Conservation (phyloP, 2,888 invertebrate species). For the Acleris holmiana region DNA sequence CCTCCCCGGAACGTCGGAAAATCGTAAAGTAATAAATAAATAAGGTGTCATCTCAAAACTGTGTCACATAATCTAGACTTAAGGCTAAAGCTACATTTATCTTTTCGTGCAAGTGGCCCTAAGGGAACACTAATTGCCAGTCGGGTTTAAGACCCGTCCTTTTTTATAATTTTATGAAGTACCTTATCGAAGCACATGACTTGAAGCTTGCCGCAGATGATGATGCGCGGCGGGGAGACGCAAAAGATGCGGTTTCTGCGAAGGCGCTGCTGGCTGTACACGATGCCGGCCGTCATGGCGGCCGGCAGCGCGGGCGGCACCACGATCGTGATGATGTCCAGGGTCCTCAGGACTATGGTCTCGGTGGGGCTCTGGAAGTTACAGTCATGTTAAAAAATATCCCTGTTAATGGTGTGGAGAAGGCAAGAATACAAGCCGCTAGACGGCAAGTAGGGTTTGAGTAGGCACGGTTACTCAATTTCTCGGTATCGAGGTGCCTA, state of each 20-base stretch:
- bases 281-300: conserved; percentile 92
- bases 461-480: too few species aligned
- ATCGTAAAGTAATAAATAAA: too few species aligned
- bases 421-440: too few species aligned
- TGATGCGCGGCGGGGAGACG: conserved; percentile 91
- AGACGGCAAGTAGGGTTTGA: too few species aligned
- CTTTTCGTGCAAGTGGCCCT: too few species aligned
- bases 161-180: too few species aligned
- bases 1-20: too few species aligned
- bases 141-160: neutral
- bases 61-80: too few species aligned
- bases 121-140: neutral
- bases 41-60: too few species aligned
- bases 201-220: conserved; percentile 91
- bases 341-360: conserved; percentile 89
- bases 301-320: conserved; percentile 97
- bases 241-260: conserved; percentile 89
- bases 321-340: conserved; percentile 96
- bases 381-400: conserved; percentile 13
- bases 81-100: too few species aligned
- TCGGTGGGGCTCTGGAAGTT: conserved; percentile 75
- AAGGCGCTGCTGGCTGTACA: conserved; percentile 90
- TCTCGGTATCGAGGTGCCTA: too few species aligned
- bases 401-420: too few species aligned
- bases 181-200: conserved; percentile 96